phyloP scores from a whole-genome alignment of 2,888 invertebrate species.

The Rhagium mordax region DNA sequence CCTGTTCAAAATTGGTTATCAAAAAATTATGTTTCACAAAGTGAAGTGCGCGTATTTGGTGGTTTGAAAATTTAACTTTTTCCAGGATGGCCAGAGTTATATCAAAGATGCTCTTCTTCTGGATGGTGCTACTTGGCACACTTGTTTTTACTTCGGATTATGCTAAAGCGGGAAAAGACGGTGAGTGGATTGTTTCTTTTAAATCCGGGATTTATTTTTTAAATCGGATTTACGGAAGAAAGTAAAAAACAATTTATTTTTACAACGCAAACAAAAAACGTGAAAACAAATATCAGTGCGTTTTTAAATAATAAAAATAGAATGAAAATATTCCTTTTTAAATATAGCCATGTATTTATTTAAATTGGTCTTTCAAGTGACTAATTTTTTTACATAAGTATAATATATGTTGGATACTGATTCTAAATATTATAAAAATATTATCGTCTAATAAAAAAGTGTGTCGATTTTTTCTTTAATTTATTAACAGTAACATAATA shows the following conservation, averaged over 20 bases:
- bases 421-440: too few relatives aligned
- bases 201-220: conserved; percentile 9
- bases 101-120: conserved; percentile 41
- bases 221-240: background rate
- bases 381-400: too few relatives aligned
- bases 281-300: too few relatives aligned
- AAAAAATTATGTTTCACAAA: background rate
- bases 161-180: conserved; percentile 56
- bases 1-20: background rate
- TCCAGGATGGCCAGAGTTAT: conserved; percentile 32
- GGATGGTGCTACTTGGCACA: conserved; percentile 45
- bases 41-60: conserved; percentile 1
- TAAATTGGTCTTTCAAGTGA: too few relatives aligned
- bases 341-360: too few relatives aligned
- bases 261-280: background rate
- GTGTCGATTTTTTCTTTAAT: too few relatives aligned
- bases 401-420: too few relatives aligned
- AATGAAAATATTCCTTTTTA: too few relatives aligned
- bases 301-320: too few relatives aligned
- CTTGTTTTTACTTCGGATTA: conserved; percentile 53
- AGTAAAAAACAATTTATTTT: background rate
- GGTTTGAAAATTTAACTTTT: conserved; percentile 21
- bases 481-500: too few relatives aligned
- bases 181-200: conserved; percentile 45
- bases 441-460: too few relatives aligned